These are phyloP conservation scores for Crossocerus cetratus DNA, from an alignment of 2,888 invertebrate genomes.

Conservation along the genomic window DNA sequence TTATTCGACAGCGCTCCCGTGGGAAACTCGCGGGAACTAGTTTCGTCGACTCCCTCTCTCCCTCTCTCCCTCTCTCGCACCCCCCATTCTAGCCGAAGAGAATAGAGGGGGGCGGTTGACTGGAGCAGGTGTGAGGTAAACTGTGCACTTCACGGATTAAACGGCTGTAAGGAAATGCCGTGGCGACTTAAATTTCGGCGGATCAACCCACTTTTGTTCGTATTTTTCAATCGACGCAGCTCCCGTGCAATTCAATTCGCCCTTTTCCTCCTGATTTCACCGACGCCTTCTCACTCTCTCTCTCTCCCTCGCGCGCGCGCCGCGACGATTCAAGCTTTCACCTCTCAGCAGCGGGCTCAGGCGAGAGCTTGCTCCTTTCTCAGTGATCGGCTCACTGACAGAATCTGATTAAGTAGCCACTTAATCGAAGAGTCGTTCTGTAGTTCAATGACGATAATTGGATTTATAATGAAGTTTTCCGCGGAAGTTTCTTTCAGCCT, in stretches of 20 bases:
- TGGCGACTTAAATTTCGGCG: slow-evolving; percentile 56
- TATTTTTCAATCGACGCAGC: slow-evolving; percentile 17
- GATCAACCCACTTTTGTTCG: too few relatives aligned
- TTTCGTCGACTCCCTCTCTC: background rate
- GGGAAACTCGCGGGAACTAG: slow-evolving; percentile 36
- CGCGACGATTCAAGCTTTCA: too few relatives aligned
- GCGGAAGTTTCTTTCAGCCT: slow-evolving; percentile 7
- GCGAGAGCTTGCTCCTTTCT: slow-evolving; percentile 13
- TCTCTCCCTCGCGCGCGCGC: background rate
- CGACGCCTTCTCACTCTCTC: slow-evolving; percentile 23
- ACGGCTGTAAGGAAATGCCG: slow-evolving; percentile 49
- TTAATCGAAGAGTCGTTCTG: slow-evolving; percentile 32
- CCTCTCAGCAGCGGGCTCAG: too few relatives aligned
- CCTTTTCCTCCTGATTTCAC: slow-evolving; percentile 5
- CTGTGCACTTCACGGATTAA: slow-evolving; percentile 48
- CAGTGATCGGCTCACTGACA: slow-evolving; percentile 10
- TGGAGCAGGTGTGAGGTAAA: slow-evolving; percentile 47
- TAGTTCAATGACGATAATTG: slow-evolving; percentile 23
- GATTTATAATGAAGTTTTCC: slow-evolving; percentile 29
- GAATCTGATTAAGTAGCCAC: slow-evolving; percentile 40
- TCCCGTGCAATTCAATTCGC: slow-evolving; percentile 21
- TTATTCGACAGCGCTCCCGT: slow-evolving; percentile 30
- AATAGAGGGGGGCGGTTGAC: slow-evolving; percentile 27
- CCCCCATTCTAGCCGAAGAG: slow-evolving; percentile 4
- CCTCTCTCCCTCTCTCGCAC: slow-evolving; percentile 22